Base-by-base conservation (phyloP, 2,113 vertebrate species). In the Addax nasomaculatus region DNA sequence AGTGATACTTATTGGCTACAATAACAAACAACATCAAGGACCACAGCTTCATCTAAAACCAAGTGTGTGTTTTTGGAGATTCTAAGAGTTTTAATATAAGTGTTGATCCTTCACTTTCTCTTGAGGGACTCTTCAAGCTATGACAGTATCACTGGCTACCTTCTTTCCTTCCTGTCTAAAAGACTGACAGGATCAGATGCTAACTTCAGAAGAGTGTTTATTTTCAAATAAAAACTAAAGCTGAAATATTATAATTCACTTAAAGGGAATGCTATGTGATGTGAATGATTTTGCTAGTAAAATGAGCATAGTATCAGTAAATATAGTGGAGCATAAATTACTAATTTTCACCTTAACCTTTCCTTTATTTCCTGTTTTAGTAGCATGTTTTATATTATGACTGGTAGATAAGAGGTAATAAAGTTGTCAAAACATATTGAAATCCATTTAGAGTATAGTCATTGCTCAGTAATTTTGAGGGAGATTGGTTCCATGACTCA, bases 21-120 rank as follows among this genome's bases (percentile, higher is more conserved):
- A 73, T 55, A 88, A 80, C 62, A 90, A 89, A 90, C 43, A 94
- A 85, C 25, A 57, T 58, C 47, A 96, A 95, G 83, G 29, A 85
- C n/a, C 30, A 81, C 10, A 88, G 58, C 87, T 95, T 96, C 85
- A 97, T 17, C 51, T 80, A 94, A 97, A 98, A 64, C 29, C 49
- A 97, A 92, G 9, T 85, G 1, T 87, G 64, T 91, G 25, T 83
- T 93, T n/a, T 60, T 90, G 21, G 14, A 64, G 30, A 80, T 43
- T 15, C 27, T 94, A 80, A 81, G 90, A 51, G 33, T 15, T 94
- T 76, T 85, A 70, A 70, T 47, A 1, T 7, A 95, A 95, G 29
- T 21, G 55, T 67, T 19, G n/a, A 9, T 57, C 4, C 16, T 95
- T 88, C 58, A 13, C 15, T 92, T 86, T 86, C 62, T 87, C 30